Evolutionary conservation across 2,797 vertebrate genomes (phyloP), one percentile per base, ranked within the genome.

Genomic region (Pogonophryne albipinna): DNA sequence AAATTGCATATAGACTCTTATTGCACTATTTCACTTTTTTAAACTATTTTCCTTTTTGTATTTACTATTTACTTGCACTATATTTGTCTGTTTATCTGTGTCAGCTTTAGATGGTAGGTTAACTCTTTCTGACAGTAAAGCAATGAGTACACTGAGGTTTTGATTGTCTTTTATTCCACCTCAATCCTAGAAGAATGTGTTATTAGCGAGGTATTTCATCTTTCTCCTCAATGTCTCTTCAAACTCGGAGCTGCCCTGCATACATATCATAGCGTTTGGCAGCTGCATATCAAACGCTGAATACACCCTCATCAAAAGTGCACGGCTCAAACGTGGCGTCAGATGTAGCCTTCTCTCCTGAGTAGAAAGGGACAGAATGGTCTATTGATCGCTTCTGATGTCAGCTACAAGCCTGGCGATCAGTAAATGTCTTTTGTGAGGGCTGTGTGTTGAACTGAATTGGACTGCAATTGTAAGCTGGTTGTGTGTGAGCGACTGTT

Each of bases 251-350:
- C 68, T 38, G 64, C 71, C 75, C 76, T 5, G 75, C 63, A 8
- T 27, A 71, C 71, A 57, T 63, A 67, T 87, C 82, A 42, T 13
- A 80, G 82, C n/a, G 10, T 46, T 84, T 78, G 87, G 79, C 46
- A 61, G 78, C 80, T 73, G 80, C 85, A 79, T 80, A 92, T 92
- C 89, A 91, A 91, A 91, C 80, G 20, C 7, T 4, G 10, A 17
- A 79, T 74, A 80, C 65, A 12, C 73, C 14, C 58, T 75, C 81
- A 85, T 91, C 83, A 88, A 61, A 86, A 42, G 75, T 11, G 53
- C 66, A 20, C 65, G 9, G 74, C 78, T 79, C 85, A 75, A 70
- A 80, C 12, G 47, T 11, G 1, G 56, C 74, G 42, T 86, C 86
- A 87, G 83, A 91, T 79, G 86, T 66, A 10, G 77, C 79, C 79